A percentile compares a stretch with the other conserved stretches of the same genome.
These are phyloP conservation scores for Cyanoramphus novaezelandiae DNA, from an alignment of 2,113 vertebrate genomes.

Conservation along the genomic window DNA sequence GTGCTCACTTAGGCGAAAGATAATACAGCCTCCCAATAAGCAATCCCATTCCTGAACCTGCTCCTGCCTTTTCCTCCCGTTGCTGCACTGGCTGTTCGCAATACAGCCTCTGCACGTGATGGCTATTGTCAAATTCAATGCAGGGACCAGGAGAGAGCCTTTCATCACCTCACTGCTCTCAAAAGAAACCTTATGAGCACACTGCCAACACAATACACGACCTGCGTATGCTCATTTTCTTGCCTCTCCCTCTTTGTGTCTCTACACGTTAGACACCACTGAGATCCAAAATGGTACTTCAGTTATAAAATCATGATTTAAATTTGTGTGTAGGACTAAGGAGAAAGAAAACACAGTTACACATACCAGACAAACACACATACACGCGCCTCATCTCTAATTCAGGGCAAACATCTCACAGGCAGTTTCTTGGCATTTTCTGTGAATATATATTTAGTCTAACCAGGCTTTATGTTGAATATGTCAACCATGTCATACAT, in stretches of 20 bases:
- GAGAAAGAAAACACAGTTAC: background rate
- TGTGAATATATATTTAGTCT: constrained; percentile 19
- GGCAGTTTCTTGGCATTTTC: constrained; percentile 29
- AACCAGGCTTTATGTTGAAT: background rate
- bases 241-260: background rate
- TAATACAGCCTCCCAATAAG: background rate
- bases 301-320: background rate
- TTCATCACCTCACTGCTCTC: accelerated
- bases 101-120: background rate
- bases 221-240: background rate
- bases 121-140: background rate
- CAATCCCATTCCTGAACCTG: background rate
- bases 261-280: background rate
- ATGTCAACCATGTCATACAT: constrained; percentile 20
- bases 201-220: background rate
- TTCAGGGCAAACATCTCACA: constrained; percentile 26
- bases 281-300: background rate
- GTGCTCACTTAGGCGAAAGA: background rate
- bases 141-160: background rate
- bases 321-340: background rate
- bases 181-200: background rate
- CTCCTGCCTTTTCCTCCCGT: background rate
- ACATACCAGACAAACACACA: background rate
- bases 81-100: background rate
- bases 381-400: background rate